These are phyloP conservation scores for Delia radicum DNA, from an alignment of 1,140 invertebrate genomes.

Conservation along the genomic window DNA sequence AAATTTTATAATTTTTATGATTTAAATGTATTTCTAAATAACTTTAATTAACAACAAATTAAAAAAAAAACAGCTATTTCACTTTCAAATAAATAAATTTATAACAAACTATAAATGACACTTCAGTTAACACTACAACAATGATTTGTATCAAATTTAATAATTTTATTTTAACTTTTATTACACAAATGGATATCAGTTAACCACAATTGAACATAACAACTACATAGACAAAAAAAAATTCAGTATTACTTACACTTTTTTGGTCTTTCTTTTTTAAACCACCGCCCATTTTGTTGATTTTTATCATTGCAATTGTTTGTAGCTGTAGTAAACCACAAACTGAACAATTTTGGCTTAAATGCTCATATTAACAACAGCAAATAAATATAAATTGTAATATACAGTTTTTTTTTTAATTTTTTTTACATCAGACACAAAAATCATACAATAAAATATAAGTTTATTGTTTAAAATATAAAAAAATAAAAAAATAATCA, in stretches of 20 bases:
- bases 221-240: neutral
- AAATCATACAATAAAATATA: neutral
- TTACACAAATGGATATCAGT: neutral
- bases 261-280: neutral
- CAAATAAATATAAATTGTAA: neutral
- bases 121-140: no score
- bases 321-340: neutral
- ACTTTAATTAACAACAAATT: no score
- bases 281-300: neutral
- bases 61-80: no score
- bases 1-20: no score
- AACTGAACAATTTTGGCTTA: neutral
- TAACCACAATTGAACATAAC: neutral
- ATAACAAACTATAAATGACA: neutral
- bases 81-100: no score
- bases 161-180: no score
- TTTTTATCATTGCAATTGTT: neutral
- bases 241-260: slow-evolving; percentile 7
- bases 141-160: no score
- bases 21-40: no score
- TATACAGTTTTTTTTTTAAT: neutral
- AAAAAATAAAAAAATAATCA: neutral
- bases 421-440: neutral
- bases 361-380: neutral
- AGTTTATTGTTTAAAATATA: neutral